phyloP scores from a whole-genome alignment of 2,888 invertebrate genomes.

The Biston betularia region DNA sequence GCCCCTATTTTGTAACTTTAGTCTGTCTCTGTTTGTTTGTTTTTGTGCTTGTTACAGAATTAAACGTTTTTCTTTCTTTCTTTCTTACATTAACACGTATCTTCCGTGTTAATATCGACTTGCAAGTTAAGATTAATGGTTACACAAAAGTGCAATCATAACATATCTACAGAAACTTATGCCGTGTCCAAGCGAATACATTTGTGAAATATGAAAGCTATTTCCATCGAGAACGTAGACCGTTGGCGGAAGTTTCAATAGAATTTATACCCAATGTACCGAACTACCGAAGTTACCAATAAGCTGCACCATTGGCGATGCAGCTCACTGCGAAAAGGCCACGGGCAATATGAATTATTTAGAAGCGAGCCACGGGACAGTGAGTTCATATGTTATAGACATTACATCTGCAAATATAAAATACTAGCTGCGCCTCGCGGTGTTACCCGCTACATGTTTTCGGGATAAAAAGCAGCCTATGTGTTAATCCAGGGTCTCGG shows the following conservation, averaged over 20 bases:
- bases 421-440: too few species aligned
- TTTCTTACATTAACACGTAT: slow-evolving; percentile 18
- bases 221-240: slow-evolving; percentile 21
- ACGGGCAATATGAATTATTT: slow-evolving; percentile 57
- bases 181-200: slow-evolving; percentile 21
- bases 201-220: slow-evolving; percentile 27
- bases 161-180: slow-evolving; percentile 21
- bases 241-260: slow-evolving; percentile 33
- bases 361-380: slow-evolving; percentile 23
- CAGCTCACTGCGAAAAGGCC: slow-evolving; percentile 44
- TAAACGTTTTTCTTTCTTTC: too few species aligned
- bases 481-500: too few species aligned
- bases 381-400: background rate
- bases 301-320: slow-evolving; percentile 43
- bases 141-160: slow-evolving; percentile 11
- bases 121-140: slow-evolving; percentile 22
- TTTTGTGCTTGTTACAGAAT: too few species aligned
- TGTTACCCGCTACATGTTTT: too few species aligned
- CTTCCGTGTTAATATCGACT: slow-evolving; percentile 21
- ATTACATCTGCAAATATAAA: background rate
- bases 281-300: slow-evolving; percentile 40
- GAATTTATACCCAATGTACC: slow-evolving; percentile 37
- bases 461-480: too few species aligned
- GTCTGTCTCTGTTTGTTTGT: too few species aligned
- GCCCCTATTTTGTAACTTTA: too few species aligned